A percentile compares a stretch with the other conserved stretches of the same genome.
phyloP scores from a whole-genome alignment of 2,888 invertebrate genomes.

The Ferdinandea cuprea region DNA sequence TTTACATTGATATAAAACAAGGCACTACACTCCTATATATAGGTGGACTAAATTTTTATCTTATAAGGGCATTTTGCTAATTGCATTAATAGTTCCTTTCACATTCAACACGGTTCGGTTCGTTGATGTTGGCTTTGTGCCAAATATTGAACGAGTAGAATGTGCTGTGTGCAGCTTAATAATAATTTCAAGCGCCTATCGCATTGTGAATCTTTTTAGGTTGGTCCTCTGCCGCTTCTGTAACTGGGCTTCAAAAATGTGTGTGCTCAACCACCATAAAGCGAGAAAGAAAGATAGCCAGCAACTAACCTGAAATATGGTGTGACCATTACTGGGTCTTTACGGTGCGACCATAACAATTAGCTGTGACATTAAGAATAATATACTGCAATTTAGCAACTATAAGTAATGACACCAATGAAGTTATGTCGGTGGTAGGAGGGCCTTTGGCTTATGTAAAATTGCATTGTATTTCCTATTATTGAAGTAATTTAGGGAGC shows the following conservation, averaged over 20 bases:
- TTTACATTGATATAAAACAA: too few relatives aligned
- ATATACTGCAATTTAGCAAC: slow-evolving; percentile 65
- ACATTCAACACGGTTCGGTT: slow-evolving; percentile 60
- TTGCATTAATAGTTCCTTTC: slow-evolving; percentile 70
- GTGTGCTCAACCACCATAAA: too few relatives aligned
- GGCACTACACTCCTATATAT: neutral
- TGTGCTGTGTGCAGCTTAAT: slow-evolving; percentile 29
- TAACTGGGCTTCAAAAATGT: too few relatives aligned
- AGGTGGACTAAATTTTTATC: slow-evolving; percentile 43
- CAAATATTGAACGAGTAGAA: slow-evolving; percentile 37
- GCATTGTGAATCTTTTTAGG: slow-evolving; percentile 16
- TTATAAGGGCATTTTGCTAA: slow-evolving; percentile 61
- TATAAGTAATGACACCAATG: slow-evolving; percentile 50
- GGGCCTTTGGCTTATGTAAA: neutral
- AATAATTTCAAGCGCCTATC: slow-evolving; percentile 41
- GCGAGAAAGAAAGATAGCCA: slow-evolving; percentile 29
- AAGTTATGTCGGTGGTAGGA: slow-evolving; percentile 16
- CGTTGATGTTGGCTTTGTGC: slow-evolving; percentile 54
- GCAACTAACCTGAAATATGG: slow-evolving; percentile 60
- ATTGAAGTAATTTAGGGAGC: slow-evolving; percentile 3
- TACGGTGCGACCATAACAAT: slow-evolving; percentile 70
- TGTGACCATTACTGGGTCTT: slow-evolving; percentile 69
- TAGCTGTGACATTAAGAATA: slow-evolving; percentile 69
- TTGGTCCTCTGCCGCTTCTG: slow-evolving; percentile 27
- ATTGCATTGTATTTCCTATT: slow-evolving; percentile 3